Conservation (phyloP, 2,888 invertebrate species). For the Caenorhabditis japonica region DNA sequence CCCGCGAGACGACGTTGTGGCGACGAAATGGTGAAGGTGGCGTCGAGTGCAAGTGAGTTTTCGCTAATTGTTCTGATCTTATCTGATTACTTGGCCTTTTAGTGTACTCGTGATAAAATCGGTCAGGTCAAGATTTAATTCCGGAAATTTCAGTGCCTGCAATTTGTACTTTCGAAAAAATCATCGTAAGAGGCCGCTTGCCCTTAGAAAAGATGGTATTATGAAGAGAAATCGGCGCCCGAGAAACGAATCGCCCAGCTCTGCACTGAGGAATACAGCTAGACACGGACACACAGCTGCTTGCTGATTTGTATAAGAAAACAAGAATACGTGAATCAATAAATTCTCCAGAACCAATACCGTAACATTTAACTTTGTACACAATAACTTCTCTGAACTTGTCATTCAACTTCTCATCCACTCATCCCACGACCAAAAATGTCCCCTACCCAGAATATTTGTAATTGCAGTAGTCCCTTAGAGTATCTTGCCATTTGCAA, state of each 20-base stretch:
- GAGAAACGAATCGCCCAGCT: constrained; percentile 58
- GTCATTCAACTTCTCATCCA: constrained; percentile 13
- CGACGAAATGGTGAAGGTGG: constrained; percentile 63
- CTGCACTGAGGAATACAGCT: constrained; percentile 13
- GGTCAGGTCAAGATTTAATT: too few species aligned
- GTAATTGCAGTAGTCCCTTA: constrained; percentile 18
- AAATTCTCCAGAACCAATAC: neutral
- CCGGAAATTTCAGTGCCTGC: constrained; percentile 65
- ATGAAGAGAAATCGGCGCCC: constrained; percentile 66
- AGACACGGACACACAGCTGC: constrained; percentile 50
- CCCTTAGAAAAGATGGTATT: constrained; percentile 62
- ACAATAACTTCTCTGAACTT: constrained; percentile 21
- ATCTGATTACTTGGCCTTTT: neutral
- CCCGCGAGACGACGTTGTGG: constrained; percentile 67
- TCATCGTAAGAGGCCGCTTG: constrained; percentile 58
- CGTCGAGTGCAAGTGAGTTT: constrained; percentile 66
- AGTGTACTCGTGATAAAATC: neutral
- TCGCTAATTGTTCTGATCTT: too few species aligned
- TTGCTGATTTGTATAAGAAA: constrained; percentile 13
- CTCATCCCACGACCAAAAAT: constrained; percentile 11
- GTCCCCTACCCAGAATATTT: constrained; percentile 13
- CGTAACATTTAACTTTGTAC: constrained; percentile 1
- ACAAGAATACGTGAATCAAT: neutral
- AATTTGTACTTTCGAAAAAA: constrained; percentile 66
- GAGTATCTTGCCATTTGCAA: constrained; percentile 43